Percentiles rank a stretch among this genome's conserved stretches.
phyloP scores from a whole-genome alignment of 2,113 vertebrate species.

The Vulpes ferrilata region DNA sequence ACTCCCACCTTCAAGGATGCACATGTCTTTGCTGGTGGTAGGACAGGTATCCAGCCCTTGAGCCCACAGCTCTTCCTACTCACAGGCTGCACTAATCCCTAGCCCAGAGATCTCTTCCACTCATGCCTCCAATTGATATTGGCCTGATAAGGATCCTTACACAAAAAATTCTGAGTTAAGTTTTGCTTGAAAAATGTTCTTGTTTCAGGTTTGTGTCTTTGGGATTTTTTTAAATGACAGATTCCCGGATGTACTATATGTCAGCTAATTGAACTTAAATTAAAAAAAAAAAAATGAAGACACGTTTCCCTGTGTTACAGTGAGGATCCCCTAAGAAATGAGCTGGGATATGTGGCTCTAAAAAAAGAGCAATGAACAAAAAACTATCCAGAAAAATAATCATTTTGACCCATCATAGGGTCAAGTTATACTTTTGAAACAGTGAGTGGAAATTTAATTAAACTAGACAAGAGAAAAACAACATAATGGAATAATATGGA shows the following conservation, averaged over 20 bases:
- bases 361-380: neutral
- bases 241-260: neutral
- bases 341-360: neutral
- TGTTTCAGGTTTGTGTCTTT: neutral
- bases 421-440: slow-evolving; percentile 49
- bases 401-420: neutral
- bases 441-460: neutral
- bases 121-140: neutral
- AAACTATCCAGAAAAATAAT: slow-evolving; percentile 33
- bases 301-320: neutral
- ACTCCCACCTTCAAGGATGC: neutral
- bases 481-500: neutral
- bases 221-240: neutral
- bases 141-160: neutral
- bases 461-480: slow-evolving; percentile 43
- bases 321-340: neutral
- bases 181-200: neutral
- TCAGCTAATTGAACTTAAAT: neutral
- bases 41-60: neutral
- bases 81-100: neutral
- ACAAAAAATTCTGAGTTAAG: neutral
- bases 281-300: neutral
- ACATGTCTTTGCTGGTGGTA: neutral
- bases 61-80: neutral
- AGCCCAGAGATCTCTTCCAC: neutral